These are phyloP conservation scores for Dicyrtoma fusca DNA, from an alignment of 2,888 invertebrate species.

Conservation along the genomic window DNA sequence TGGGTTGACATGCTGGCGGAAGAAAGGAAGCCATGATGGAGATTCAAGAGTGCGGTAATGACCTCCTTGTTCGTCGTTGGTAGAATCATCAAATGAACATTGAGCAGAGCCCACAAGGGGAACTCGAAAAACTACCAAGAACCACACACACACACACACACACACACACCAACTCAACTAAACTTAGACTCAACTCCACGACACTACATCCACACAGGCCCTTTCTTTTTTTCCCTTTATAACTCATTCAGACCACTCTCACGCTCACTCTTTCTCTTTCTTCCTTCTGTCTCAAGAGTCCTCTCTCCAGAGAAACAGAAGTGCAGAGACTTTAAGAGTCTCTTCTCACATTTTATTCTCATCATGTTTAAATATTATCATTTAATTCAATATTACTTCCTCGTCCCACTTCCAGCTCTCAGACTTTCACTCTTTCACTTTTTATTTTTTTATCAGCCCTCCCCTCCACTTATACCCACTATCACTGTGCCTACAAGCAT, in stretches of 20 bases:
- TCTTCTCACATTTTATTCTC: slow-evolving; percentile 3
- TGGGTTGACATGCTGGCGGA: too few species aligned
- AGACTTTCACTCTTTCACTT: too few species aligned
- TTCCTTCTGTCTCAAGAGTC: background rate
- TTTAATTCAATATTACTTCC: slow-evolving; percentile 19
- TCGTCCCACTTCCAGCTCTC: background rate
- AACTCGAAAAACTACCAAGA: background rate
- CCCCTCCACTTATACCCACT: too few species aligned
- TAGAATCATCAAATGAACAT: slow-evolving; percentile 16
- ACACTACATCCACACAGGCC: too few species aligned
- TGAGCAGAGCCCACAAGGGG: slow-evolving; percentile 5
- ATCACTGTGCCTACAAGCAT: too few species aligned
- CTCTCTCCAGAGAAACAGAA: too few species aligned
- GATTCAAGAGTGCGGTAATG: background rate
- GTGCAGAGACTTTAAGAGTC: background rate
- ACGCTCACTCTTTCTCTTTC: background rate
- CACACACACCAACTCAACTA: too few species aligned
- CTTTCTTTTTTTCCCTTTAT: background rate
- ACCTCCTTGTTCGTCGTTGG: slow-evolving; percentile 1
- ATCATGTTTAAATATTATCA: background rate
- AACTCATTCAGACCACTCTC: slow-evolving; percentile 13
- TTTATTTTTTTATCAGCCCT: too few species aligned
- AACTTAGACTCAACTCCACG: too few species aligned
- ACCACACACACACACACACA: too few species aligned
- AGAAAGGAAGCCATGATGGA: background rate